Base-by-base conservation (phyloP, 2,113 vertebrate genomes). In the Circaetus gallicus region DNA sequence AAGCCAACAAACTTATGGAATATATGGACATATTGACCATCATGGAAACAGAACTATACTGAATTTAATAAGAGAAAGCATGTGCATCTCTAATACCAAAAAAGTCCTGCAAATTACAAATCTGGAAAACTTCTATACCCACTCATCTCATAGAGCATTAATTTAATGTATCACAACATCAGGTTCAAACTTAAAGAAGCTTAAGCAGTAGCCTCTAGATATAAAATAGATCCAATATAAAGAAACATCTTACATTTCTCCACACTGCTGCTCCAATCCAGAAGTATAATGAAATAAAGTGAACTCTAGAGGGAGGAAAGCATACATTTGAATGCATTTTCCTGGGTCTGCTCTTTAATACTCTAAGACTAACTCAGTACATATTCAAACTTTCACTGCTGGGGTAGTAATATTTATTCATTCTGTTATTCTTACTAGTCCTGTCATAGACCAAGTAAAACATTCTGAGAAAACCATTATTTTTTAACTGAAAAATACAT, bases 281-380 rank as follows among this genome's bases (percentile, higher is more conserved):
- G 4, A 2, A 5, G 17, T 22, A 13, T 3, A 32, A 4, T 3
- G 42, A 50, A 84, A 22, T 25, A 6, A 65, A 81, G 29, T 2
- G 31, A 83, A 15, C 11, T 28, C 61, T 5, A 0, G 1, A 17
- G 53, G 17, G 4, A 17, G 58, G 31, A 56, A 40, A 80, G 38
- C 18, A 13, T 9, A 28, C 3, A 1, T 29, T 34, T 9, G 1
- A 12, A 9, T 0, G 2, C 26, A 20, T 7, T 7, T 71, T 32
- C 66, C 28, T 52, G 38, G 25, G 16, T 62, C 56, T 90, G 50
- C 29, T 81, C 61, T 70, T 77, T 21, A 5, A 19, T 20, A 3
- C 18, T 49, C 8, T 2, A 1, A 74, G 67, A 86, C 36, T 62
- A 74, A 53, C 38, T 78, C 53, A 32, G 22, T 14, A 14, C 32